phyloP scores from a whole-genome alignment of 1,140 invertebrate genomes.

The Brachionus paranguensis region DNA sequence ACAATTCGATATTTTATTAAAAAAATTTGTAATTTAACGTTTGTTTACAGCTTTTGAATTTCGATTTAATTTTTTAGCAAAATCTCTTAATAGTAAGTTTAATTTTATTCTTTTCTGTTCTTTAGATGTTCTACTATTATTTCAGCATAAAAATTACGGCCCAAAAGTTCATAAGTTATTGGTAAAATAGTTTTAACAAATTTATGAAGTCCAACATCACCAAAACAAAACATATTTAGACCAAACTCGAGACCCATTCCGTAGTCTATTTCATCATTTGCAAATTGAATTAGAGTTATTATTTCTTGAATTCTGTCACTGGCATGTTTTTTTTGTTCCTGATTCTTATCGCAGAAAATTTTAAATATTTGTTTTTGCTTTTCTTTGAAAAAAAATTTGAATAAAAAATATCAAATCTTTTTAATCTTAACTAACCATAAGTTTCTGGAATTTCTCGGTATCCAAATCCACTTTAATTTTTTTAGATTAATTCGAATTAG shows the following conservation, averaged over 20 bases:
- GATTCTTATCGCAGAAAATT: background rate
- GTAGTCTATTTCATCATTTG: constrained; percentile 87
- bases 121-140: constrained; percentile 67
- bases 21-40: background rate
- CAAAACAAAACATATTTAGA: constrained; percentile 73
- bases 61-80: background rate
- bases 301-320: constrained; percentile 56
- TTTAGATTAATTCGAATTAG: background rate
- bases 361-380: constrained; percentile 5
- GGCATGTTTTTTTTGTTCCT: background rate
- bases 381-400: background rate
- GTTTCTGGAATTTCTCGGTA: constrained; percentile 70
- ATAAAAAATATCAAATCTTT: background rate
- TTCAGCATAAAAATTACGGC: constrained; percentile 66
- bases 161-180: constrained; percentile 71
- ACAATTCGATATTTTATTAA: background rate
- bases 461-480: constrained; percentile 59
- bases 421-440: constrained; percentile 61
- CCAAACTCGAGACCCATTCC: constrained; percentile 81
- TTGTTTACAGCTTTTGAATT: background rate
- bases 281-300: constrained; percentile 73
- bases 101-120: constrained; percentile 53
- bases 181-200: constrained; percentile 63
- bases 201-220: constrained; percentile 64
- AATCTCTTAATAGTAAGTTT: background rate